A percentile compares a stretch with the other conserved stretches of the same genome.
These are phyloP conservation scores for Centropyge bicolor DNA, from an alignment of 2,797 vertebrate species.

Conservation along the genomic window DNA sequence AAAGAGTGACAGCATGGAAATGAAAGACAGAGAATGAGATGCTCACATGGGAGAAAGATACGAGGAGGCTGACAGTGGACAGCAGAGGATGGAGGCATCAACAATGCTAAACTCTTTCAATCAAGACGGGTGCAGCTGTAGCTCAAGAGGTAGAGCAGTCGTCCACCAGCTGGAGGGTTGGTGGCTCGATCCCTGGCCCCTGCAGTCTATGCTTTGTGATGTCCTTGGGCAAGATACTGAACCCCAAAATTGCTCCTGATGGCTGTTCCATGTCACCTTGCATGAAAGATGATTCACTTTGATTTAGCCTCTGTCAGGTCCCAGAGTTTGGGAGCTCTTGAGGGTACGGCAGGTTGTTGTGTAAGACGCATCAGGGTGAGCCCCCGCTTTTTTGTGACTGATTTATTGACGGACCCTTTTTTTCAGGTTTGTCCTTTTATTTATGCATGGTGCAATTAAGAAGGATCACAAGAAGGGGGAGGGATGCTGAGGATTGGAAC, in stretches of 20 bases:
- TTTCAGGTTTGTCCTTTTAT: slow-evolving; percentile 20
- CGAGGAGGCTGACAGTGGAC: neutral
- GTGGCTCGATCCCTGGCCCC: too few relatives aligned
- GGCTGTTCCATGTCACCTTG: too few relatives aligned
- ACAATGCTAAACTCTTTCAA: slow-evolving; percentile 21
- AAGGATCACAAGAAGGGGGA: slow-evolving; percentile 12
- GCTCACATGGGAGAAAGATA: neutral
- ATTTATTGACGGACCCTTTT: slow-evolving; percentile 53
- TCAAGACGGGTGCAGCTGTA: too few relatives aligned
- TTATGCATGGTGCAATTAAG: slow-evolving; percentile 43
- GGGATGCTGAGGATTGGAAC: slow-evolving; percentile 23
- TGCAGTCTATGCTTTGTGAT: too few relatives aligned
- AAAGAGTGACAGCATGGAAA: slow-evolving; percentile 25
- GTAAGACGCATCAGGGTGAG: slow-evolving; percentile 42
- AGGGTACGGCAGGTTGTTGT: slow-evolving; percentile 30
- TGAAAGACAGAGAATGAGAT: slow-evolving; percentile 1
- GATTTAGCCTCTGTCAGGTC: too few relatives aligned
- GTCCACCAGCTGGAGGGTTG: too few relatives aligned
- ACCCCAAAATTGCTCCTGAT: too few relatives aligned
- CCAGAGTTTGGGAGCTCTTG: too few relatives aligned
- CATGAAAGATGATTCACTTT: too few relatives aligned
- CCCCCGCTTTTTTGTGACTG: slow-evolving; percentile 27
- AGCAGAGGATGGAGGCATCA: neutral
- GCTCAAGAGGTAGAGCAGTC: too few relatives aligned
- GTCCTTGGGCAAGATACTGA: too few relatives aligned